Conservation (phyloP, 2,113 vertebrate genomes). For the Triplophysa dalaica region DNA sequence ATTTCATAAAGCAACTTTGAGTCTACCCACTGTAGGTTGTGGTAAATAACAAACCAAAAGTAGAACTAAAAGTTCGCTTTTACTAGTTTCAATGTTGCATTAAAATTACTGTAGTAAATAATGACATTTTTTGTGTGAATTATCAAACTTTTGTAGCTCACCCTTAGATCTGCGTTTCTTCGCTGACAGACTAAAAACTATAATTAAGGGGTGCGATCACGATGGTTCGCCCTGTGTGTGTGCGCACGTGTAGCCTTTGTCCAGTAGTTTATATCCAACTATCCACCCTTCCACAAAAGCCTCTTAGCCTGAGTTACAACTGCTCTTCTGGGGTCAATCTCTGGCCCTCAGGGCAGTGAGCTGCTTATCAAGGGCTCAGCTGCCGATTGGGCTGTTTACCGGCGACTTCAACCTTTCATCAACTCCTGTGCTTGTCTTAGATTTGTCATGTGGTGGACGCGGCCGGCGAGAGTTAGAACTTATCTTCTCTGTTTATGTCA, state of each 20-base stretch:
- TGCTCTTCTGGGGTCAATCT: constrained; percentile 50
- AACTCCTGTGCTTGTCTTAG: constrained; percentile 22
- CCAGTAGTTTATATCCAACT: constrained; percentile 15
- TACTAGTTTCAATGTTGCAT: too few species aligned
- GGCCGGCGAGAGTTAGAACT: not conserved
- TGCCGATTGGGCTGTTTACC: constrained; percentile 31
- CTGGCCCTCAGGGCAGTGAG: constrained; percentile 12
- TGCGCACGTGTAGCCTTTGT: not conserved
- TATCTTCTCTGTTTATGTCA: not conserved
- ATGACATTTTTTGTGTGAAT: not conserved
- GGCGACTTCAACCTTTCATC: constrained; percentile 15
- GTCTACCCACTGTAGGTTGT: too few species aligned
- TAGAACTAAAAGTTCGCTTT: too few species aligned
- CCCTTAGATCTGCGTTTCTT: constrained; percentile 29
- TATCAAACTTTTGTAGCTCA: not conserved
- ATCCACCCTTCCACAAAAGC: constrained; percentile 29
- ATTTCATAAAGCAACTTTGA: too few species aligned
- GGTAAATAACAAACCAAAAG: too few species aligned
- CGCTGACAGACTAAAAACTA: constrained; percentile 31
- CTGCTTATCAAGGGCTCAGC: constrained; percentile 38
- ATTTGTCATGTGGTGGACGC: constrained; percentile 1
- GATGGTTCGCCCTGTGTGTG: constrained; percentile 5
- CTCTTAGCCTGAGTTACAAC: constrained; percentile 47
- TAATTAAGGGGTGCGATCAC: constrained; percentile 5
- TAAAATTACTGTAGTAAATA: too few species aligned